phyloP scores from a whole-genome alignment of 1,140 invertebrate genomes.

The Medauroidea extradentata region DNA sequence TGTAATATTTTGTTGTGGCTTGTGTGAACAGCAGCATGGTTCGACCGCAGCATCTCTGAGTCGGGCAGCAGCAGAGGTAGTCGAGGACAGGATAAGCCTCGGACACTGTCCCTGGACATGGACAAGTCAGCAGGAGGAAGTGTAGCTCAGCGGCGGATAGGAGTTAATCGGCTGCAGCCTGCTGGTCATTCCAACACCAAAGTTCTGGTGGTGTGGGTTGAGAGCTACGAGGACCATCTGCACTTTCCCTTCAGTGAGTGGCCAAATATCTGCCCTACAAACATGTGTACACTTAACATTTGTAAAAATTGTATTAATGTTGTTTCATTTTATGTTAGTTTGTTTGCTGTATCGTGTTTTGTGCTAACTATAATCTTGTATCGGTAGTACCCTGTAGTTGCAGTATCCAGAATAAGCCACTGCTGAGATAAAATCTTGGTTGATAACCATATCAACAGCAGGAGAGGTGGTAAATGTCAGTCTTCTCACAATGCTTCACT shows the following conservation, averaged over 20 bases:
- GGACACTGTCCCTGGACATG: constrained; percentile 65
- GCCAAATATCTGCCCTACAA: too few species aligned
- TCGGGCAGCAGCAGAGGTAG: background rate
- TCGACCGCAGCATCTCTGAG: constrained; percentile 55
- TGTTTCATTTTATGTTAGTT: too few species aligned
- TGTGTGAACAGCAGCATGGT: constrained; percentile 43
- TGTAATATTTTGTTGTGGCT: background rate
- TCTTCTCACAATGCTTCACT: too few species aligned
- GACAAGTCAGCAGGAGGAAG: constrained; percentile 48
- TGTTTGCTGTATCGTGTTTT: too few species aligned
- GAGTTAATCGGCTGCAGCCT: background rate
- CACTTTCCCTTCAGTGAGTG: constrained; percentile 72
- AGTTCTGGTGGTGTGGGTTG: constrained; percentile 91
- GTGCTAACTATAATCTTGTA: too few species aligned
- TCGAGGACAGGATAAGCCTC: constrained; percentile 39
- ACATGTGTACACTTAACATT: too few species aligned
- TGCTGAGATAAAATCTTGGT: too few species aligned
- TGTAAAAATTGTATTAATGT: too few species aligned
- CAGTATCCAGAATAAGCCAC: too few species aligned
- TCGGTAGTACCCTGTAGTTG: too few species aligned
- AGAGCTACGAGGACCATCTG: constrained; percentile 88
- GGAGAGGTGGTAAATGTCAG: too few species aligned
- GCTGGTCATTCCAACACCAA: constrained; percentile 56
- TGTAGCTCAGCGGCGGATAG: background rate
- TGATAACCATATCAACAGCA: too few species aligned